Evolutionary conservation across 2,888 invertebrate genomes (phyloP).

Genomic region (Trissolcus brochymenae): DNA sequence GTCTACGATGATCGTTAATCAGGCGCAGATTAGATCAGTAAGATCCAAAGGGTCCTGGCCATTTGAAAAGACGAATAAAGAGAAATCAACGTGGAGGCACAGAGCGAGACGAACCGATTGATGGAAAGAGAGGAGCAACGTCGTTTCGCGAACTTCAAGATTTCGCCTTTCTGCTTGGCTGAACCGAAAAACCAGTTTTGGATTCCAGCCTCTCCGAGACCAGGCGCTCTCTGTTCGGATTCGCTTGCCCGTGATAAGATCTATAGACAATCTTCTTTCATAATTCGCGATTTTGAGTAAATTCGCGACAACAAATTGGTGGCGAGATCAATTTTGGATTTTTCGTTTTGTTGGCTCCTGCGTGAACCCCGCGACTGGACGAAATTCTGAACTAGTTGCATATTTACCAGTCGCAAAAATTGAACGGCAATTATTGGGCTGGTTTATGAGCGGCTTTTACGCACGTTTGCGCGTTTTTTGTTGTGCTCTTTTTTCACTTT

Average conservation of each 20-base stretch:
- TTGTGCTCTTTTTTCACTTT: slow-evolving; percentile 47
- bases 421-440: slow-evolving; percentile 72
- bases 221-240: slow-evolving; percentile 17
- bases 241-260: slow-evolving; percentile 16
- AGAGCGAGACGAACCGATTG: slow-evolving; percentile 41
- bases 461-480: slow-evolving; percentile 31
- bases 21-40: slow-evolving; percentile 70
- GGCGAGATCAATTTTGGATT: slow-evolving; percentile 12
- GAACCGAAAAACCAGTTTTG: slow-evolving; percentile 59
- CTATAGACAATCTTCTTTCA: slow-evolving; percentile 50
- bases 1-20: slow-evolving; percentile 71
- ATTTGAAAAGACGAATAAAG: slow-evolving; percentile 60
- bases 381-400: slow-evolving; percentile 44
- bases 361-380: background rate
- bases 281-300: slow-evolving; percentile 62
- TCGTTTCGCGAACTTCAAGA: slow-evolving; percentile 62
- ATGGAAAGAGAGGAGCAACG: slow-evolving; percentile 43
- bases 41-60: slow-evolving; percentile 66
- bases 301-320: slow-evolving; percentile 57
- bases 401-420: slow-evolving; percentile 70
- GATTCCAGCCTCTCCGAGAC: slow-evolving; percentile 33
- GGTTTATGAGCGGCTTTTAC: slow-evolving; percentile 64
- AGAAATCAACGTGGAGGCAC: slow-evolving; percentile 49
- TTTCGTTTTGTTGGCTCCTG: too few species aligned
- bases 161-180: slow-evolving; percentile 59